phyloP scores from a whole-genome alignment of 2,888 invertebrate genomes.

The Eilema sororculum region DNA sequence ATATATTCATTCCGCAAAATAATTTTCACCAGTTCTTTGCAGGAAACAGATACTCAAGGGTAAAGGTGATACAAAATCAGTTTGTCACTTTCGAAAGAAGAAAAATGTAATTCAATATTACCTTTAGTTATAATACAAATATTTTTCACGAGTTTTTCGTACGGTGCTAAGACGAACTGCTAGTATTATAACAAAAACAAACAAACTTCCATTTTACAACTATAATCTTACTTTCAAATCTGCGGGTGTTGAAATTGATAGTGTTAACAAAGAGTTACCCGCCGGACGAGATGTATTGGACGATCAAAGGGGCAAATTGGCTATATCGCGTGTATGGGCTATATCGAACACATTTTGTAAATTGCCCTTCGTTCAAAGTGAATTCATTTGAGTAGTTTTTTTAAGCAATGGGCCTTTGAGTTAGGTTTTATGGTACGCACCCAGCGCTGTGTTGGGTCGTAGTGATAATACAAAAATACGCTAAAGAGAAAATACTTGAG shows the following conservation, averaged over 20 bases:
- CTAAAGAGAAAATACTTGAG: neutral
- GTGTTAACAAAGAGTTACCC: constrained; percentile 29
- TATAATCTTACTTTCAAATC: constrained; percentile 1
- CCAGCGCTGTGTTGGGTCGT: neutral
- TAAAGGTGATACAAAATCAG: neutral
- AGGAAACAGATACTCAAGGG: neutral
- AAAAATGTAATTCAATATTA: neutral
- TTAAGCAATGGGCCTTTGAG: neutral
- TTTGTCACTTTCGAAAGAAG: neutral
- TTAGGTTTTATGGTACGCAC: neutral
- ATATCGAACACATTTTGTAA: constrained; percentile 51
- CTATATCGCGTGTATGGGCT: constrained; percentile 32
- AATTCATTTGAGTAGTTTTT: constrained; percentile 20
- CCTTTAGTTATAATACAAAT: neutral
- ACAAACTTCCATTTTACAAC: neutral
- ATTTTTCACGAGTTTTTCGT: neutral
- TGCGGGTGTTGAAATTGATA: neutral
- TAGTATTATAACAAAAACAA: neutral
- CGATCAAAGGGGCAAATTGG: constrained; percentile 60
- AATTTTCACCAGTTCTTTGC: neutral
- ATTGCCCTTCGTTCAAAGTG: constrained; percentile 32
- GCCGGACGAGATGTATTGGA: constrained; percentile 45
- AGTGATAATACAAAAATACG: neutral
- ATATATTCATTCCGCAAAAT: too few relatives aligned
- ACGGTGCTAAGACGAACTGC: neutral